Conservation (phyloP, 2,888 invertebrate species). For the Limenitis camilla region DNA sequence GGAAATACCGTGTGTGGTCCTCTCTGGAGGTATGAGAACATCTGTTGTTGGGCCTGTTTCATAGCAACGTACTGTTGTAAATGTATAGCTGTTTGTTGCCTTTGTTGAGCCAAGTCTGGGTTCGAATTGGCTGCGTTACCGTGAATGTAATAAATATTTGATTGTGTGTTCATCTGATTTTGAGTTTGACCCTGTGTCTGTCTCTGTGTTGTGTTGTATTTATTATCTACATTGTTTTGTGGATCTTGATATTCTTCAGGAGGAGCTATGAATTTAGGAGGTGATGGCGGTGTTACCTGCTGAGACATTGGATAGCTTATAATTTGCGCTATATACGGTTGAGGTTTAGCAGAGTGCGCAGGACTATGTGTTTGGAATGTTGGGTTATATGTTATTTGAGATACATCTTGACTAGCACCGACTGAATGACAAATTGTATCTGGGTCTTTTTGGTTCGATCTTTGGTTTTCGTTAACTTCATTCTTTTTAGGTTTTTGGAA, state of each 20-base stretch:
- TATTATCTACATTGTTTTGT: conserved; percentile 53
- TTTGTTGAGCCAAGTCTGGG: conserved; percentile 54
- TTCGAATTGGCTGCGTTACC: conserved; percentile 48
- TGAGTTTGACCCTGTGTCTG: conserved; percentile 34
- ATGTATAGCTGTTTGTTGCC: conserved; percentile 67
- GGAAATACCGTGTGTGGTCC: conserved; percentile 65
- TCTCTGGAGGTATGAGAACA: conserved; percentile 62
- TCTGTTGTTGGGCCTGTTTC: conserved; percentile 71
- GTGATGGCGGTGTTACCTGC: conserved; percentile 62
- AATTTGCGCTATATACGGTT: conserved; percentile 68
- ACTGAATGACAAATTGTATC: conserved; percentile 31
- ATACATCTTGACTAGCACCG: conserved; percentile 46
- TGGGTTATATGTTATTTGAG: conserved; percentile 67
- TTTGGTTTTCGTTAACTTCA: conserved; percentile 49
- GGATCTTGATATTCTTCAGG: conserved; percentile 69
- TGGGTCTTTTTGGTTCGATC: conserved; percentile 42
- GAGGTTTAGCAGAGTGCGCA: conserved; percentile 55
- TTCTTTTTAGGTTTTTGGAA: conserved; percentile 59
- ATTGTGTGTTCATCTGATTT: conserved; percentile 40
- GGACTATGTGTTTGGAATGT: conserved; percentile 73
- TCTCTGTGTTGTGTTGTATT: conserved; percentile 38
- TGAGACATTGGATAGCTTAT: conserved; percentile 66
- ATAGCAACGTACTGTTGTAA: conserved; percentile 70
- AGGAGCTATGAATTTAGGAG: conserved; percentile 64
- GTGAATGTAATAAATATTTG: conserved; percentile 65